Percentiles rank a stretch among this genome's conserved stretches.
These are phyloP conservation scores for Salvelinus sp. DNA, from an alignment of 2,113 vertebrate genomes.

Conservation along the genomic window DNA sequence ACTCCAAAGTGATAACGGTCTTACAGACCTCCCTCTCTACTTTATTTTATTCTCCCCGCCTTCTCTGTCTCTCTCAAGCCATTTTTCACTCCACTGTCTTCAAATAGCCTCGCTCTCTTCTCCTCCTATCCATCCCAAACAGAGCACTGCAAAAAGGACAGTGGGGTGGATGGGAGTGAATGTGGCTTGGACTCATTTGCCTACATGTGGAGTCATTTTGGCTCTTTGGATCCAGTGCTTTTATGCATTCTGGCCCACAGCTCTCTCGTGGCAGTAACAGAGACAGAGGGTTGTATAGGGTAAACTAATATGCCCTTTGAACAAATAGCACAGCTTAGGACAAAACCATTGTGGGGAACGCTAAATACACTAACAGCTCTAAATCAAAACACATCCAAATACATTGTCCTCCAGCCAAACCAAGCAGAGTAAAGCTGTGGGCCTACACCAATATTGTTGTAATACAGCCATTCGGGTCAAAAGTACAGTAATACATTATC, in stretches of 20 bases:
- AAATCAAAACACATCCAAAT: slow-evolving; percentile 29
- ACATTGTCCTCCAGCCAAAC: slow-evolving; percentile 12
- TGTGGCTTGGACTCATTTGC: slow-evolving; percentile 14
- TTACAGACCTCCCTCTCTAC: not conserved
- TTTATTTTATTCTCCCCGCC: not conserved
- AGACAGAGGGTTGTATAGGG: not conserved
- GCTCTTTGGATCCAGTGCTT: slow-evolving; percentile 2
- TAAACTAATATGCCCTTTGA: no score
- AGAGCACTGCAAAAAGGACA: slow-evolving; percentile 13
- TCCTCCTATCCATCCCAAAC: slow-evolving; percentile 5
- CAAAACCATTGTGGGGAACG: slow-evolving; percentile 28
- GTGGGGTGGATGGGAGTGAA: slow-evolving; percentile 8
- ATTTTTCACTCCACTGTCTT: not conserved
- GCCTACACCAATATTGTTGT: not conserved
- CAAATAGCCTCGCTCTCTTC: slow-evolving; percentile 4
- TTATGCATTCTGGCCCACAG: not conserved
- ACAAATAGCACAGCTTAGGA: not conserved
- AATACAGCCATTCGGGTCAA: slow-evolving; percentile 9
- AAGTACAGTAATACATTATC: not conserved
- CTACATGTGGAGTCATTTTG: slow-evolving; percentile 16
- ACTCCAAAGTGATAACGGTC: not conserved
- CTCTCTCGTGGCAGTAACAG: slow-evolving; percentile 15
- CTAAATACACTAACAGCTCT: slow-evolving; percentile 28
- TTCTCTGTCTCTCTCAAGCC: not conserved
- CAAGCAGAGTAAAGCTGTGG: slow-evolving; percentile 3